These are phyloP conservation scores for Holothuria glaberrima DNA, from an alignment of 35 echinoderm and acorn worm genomes.

Conservation along the genomic window DNA sequence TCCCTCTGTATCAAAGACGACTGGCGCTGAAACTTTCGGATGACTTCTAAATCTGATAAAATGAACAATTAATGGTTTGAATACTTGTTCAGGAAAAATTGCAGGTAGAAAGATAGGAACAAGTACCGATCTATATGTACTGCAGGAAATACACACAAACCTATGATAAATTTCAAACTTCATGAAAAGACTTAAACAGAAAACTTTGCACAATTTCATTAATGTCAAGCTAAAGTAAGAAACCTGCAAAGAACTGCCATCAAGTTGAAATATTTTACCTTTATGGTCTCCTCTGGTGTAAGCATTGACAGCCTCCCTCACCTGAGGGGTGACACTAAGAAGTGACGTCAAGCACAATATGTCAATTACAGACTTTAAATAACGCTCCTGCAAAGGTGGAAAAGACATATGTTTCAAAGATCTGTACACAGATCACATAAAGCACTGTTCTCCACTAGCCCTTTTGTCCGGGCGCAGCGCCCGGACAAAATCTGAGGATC, in stretches of 20 bases:
- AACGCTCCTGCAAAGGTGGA: slow-evolving; percentile 67
- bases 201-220: no score
- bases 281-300: slow-evolving; percentile 93
- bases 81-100: background rate
- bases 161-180: no score
- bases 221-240: no score
- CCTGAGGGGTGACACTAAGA: slow-evolving; percentile 81
- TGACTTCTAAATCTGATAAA: slow-evolving; percentile 70
- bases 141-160: no score
- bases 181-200: no score
- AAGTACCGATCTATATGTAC: no score
- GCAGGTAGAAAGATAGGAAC: background rate
- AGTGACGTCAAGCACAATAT: slow-evolving; percentile 76
- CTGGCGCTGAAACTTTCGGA: slow-evolving; percentile 81
- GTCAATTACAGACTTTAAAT: slow-evolving; percentile 73
- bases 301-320: slow-evolving; percentile 85
- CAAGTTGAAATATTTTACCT: slow-evolving; percentile 55
- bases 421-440: no score
- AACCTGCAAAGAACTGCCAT: no score
- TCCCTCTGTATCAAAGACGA: slow-evolving; percentile 89
- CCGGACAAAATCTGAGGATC: no score
- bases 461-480: no score
- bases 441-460: no score
- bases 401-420: background rate
- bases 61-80: background rate